Evolutionary conservation across 2,797 vertebrate species (phyloP).

Genomic region (Eulemur coronatus): DNA sequence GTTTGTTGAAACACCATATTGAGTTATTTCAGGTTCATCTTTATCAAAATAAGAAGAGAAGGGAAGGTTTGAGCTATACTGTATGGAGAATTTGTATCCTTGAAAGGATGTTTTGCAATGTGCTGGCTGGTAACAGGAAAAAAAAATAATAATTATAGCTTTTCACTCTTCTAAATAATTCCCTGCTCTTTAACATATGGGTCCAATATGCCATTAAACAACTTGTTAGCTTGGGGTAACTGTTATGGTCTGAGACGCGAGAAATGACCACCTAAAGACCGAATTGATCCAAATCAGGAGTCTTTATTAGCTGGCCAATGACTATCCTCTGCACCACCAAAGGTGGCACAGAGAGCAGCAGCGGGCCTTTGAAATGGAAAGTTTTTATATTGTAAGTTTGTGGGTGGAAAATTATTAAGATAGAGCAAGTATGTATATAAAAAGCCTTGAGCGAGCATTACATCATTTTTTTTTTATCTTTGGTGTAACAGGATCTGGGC

Average conservation of each 20-base stretch:
- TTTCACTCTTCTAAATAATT: not conserved
- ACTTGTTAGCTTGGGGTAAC: not conserved
- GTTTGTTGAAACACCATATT: not conserved
- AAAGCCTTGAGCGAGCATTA: too few species aligned
- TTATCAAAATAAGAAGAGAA: conserved; percentile 2
- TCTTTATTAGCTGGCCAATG: too few species aligned
- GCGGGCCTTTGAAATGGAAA: too few species aligned
- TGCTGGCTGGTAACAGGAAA: not conserved
- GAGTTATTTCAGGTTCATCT: not conserved
- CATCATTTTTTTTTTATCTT: too few species aligned
- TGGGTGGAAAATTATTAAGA: too few species aligned
- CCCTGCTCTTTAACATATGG: not conserved
- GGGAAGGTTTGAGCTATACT: not conserved
- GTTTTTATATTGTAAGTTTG: too few species aligned
- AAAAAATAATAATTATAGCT: not conserved
- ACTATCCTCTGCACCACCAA: too few species aligned
- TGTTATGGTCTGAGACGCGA: not conserved
- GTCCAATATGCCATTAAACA: not conserved
- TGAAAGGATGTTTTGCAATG: not conserved
- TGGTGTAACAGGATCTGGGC: too few species aligned
- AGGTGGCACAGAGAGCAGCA: too few species aligned
- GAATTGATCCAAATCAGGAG: too few species aligned
- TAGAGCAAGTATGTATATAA: too few species aligned
- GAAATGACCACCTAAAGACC: too few species aligned
- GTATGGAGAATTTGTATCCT: not conserved